These are phyloP conservation scores for Meganola albula DNA, from an alignment of 2,888 invertebrate genomes.

Conservation along the genomic window DNA sequence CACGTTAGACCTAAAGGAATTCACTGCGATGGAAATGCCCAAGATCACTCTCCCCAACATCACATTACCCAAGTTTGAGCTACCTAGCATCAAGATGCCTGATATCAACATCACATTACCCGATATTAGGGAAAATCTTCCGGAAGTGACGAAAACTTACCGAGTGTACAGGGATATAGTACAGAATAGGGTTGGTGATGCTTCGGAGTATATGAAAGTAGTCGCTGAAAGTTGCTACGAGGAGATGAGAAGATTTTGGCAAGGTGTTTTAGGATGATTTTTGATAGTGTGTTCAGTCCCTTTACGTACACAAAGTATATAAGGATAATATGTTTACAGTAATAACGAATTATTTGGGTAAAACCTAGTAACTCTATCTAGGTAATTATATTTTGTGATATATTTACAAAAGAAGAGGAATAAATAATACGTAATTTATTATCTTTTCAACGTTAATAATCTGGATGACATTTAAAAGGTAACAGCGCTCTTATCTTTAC, in stretches of 20 bases:
- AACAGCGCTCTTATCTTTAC: too few relatives aligned
- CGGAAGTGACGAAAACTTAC: slow-evolving; percentile 57
- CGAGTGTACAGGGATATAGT: slow-evolving; percentile 66
- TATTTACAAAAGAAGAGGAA: too few relatives aligned
- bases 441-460: too few relatives aligned
- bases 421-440: too few relatives aligned
- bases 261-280: slow-evolving; percentile 50
- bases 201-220: slow-evolving; percentile 69
- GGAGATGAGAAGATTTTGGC: slow-evolving; percentile 61
- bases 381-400: too few relatives aligned
- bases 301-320: too few relatives aligned
- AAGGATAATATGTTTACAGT: too few relatives aligned
- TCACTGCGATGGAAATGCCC: slow-evolving; percentile 41
- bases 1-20: slow-evolving; percentile 57
- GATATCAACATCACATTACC: slow-evolving; percentile 53
- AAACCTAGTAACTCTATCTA: too few relatives aligned
- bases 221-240: slow-evolving; percentile 74
- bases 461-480: too few relatives aligned
- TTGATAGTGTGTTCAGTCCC: not conserved
- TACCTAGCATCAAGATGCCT: slow-evolving; percentile 41
- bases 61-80: slow-evolving; percentile 39
- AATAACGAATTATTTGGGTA: too few relatives aligned
- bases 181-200: slow-evolving; percentile 67
- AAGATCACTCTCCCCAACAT: slow-evolving; percentile 39
- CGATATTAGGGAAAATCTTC: slow-evolving; percentile 50